phyloP scores from a whole-genome alignment of 2,888 invertebrate genomes.

The Andricus quercusramuli region DNA sequence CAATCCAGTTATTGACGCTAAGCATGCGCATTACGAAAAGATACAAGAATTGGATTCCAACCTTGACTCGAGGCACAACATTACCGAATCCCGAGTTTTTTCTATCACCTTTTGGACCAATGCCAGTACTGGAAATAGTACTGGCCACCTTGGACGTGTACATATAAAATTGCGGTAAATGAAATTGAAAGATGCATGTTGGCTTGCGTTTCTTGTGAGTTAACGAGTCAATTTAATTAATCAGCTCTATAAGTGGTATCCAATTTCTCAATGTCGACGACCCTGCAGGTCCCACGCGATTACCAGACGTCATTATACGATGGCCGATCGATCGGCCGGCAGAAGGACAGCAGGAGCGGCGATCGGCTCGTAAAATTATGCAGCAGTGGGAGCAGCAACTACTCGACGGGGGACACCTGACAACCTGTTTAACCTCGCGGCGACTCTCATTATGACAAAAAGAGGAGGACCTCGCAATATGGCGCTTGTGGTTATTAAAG shows the following conservation, averaged over 20 bases:
- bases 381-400: slow-evolving; percentile 58
- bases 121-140: too few species aligned
- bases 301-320: slow-evolving; percentile 53
- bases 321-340: slow-evolving; percentile 43
- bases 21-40: too few species aligned
- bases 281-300: slow-evolving; percentile 41
- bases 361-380: slow-evolving; percentile 71
- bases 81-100: too few species aligned
- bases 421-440: slow-evolving; percentile 74
- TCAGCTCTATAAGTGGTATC: slow-evolving; percentile 19
- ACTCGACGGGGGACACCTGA: slow-evolving; percentile 68
- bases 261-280: slow-evolving; percentile 39
- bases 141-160: not conserved
- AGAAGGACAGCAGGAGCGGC: slow-evolving; percentile 44
- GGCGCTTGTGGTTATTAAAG: slow-evolving; percentile 74
- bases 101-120: too few species aligned
- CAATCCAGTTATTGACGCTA: too few species aligned
- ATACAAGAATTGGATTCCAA: too few species aligned
- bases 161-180: not conserved
- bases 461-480: slow-evolving; percentile 69
- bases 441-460: slow-evolving; percentile 72
- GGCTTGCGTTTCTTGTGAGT: not conserved
- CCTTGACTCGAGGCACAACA: too few species aligned
- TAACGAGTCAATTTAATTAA: slow-evolving; percentile 40
- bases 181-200: not conserved